Evolutionary conservation across 2,113 vertebrate species (phyloP).

Genomic region (Rhynchopsitta pachyrhyncha): DNA sequence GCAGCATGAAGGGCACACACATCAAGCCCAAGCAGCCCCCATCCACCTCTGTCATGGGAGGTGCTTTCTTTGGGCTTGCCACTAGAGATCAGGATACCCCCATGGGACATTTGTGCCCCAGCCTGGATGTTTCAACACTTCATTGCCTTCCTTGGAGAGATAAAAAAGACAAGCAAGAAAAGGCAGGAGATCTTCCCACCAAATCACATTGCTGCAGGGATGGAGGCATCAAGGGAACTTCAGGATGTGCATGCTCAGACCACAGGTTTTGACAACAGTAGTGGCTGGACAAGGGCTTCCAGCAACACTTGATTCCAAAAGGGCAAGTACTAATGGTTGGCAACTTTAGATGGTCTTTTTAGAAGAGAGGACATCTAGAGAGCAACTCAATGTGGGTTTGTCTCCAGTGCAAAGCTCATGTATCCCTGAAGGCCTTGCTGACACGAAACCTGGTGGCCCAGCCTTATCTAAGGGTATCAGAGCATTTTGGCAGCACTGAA

Average conservation of each 20-base stretch:
- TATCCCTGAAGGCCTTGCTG: too few relatives aligned
- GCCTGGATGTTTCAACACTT: neutral
- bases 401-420: neutral
- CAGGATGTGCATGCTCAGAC: fast-evolving
- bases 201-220: neutral
- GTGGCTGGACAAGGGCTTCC: neutral
- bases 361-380: neutral
- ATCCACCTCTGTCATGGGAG: neutral
- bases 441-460: neutral
- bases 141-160: neutral
- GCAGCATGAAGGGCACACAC: neutral
- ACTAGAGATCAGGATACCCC: neutral
- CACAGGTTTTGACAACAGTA: neutral
- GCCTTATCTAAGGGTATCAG: neutral
- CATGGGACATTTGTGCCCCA: neutral
- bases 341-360: neutral
- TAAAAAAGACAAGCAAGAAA: neutral
- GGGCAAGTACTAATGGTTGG: neutral
- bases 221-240: neutral
- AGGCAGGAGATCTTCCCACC: neutral
- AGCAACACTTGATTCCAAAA: neutral
- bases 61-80: neutral
- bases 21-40: neutral
- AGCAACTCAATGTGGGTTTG: fast-evolving
- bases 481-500: neutral